Conservation (phyloP, 2,797 vertebrate species). For the Pipistrellus pipistrellus region DNA sequence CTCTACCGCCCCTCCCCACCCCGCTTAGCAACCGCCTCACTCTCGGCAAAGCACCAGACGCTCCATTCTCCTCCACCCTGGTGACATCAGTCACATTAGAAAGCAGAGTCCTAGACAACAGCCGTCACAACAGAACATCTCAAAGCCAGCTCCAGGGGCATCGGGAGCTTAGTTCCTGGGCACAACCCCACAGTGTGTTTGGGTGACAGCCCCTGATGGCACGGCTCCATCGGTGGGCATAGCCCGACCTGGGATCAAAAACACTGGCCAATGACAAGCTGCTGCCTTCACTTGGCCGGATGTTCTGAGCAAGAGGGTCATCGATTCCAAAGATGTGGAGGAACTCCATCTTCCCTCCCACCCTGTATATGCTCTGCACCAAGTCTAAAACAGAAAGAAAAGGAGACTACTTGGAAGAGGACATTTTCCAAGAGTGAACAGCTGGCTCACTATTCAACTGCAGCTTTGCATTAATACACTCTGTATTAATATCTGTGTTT, state of each 20-base stretch:
- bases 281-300: not conserved
- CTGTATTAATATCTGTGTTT: constrained; percentile 28
- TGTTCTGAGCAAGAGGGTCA: no score
- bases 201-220: not conserved
- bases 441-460: constrained; percentile 80
- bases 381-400: constrained; percentile 58
- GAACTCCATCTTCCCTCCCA: not conserved
- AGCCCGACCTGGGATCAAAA: constrained; percentile 55
- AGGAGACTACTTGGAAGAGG: constrained; percentile 48
- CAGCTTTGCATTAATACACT: constrained; percentile 70
- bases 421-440: constrained; percentile 74
- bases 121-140: not conserved
- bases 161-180: constrained; percentile 48
- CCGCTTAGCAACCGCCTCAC: not conserved
- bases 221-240: constrained; percentile 19
- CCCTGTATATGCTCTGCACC: constrained; percentile 29
- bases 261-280: constrained; percentile 57
- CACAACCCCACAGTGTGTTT: not conserved
- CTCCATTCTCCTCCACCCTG: not conserved
- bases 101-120: constrained; percentile 55
- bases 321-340: no score
- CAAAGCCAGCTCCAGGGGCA: constrained; percentile 19
- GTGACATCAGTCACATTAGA: not conserved
- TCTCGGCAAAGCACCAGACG: constrained; percentile 57
- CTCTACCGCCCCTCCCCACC: not conserved